Evolutionary conservation across 37 sponge, comb jelly and placozoan species (phyloP), one percentile per base, ranked within the genome.

Genomic region (Corticium candelabrum): DNA sequence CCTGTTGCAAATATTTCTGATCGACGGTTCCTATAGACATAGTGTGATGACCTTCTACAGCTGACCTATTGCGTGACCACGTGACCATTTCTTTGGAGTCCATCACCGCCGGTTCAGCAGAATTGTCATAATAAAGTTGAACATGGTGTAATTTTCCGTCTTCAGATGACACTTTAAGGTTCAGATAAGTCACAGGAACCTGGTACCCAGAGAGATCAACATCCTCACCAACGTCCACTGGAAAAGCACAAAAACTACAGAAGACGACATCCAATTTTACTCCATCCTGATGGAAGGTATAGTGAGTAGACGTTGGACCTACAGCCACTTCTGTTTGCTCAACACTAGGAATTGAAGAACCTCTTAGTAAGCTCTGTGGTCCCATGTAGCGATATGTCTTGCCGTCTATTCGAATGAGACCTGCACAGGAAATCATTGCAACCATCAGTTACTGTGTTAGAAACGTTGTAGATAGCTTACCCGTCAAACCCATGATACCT

Each of bases 71-170:
- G 1, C 81, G 69, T 36, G 56, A 39, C 84, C 88, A 87, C 11
- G 2, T 21, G 30, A 87, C 81, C 2, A 67, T 37, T 76, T 80
- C 80, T 2, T 32, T 32, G 1, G 71, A 40, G 80, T 84, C 78
- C 0, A 0, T 7, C 35, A 87, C 84, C 27, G 84, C 75, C 31
- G 84, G 78, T 81, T 89, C 86, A 37, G 78, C 90, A 41, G 86
- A 83, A 50, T 86, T 89, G 71, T 89, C 90, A 57, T 87, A 90
- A 41, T 90, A 90, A n/a, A 90, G 30, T 15, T 76, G 15, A 11
- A 90, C 85, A 31, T 5, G 74, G 83, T 90, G 91, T 4, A 39
- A 41, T 67, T 74, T 33, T 31, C 82, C 80, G 72, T 90, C 91
- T 36, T 41, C 41, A 39, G 79, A 39, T 0, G 34, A 30, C 3